Evolutionary conservation across 2,888 invertebrate genomes (phyloP).

Genomic region (Diplazon laetatorius): DNA sequence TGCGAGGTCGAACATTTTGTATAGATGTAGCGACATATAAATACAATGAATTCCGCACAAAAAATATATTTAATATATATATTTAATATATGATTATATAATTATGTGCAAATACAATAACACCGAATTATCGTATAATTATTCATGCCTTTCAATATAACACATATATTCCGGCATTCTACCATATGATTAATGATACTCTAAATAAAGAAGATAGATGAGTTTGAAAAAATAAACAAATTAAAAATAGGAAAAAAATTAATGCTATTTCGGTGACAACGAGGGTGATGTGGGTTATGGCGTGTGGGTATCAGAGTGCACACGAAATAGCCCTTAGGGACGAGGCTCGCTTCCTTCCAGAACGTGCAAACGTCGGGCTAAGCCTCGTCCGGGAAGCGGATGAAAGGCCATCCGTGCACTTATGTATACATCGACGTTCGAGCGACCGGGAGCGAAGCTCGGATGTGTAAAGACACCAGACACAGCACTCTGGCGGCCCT

Average conservation of each 20-base stretch:
- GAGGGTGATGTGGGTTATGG: not conserved
- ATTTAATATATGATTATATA: too few relatives aligned
- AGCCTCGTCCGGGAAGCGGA: not conserved
- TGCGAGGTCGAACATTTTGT: conserved; percentile 22
- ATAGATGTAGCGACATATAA: not conserved
- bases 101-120: too few relatives aligned
- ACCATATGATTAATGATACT: not conserved
- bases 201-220: not conserved
- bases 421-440: not conserved
- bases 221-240: not conserved
- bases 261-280: not conserved
- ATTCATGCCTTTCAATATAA: not conserved
- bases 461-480: conserved; percentile 6
- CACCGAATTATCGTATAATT: too few relatives aligned
- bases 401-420: conserved; percentile 31
- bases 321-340: not conserved
- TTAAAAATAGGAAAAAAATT: not conserved
- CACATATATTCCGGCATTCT: not conserved
- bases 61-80: too few relatives aligned
- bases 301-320: not conserved
- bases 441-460: conserved; percentile 1
- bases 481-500: not conserved
- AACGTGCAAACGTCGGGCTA: not conserved
- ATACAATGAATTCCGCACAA: too few relatives aligned
- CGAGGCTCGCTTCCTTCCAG: not conserved